Evolutionary conservation across 2,113 vertebrate genomes (phyloP).

Genomic region (Istiophorus platypterus): DNA sequence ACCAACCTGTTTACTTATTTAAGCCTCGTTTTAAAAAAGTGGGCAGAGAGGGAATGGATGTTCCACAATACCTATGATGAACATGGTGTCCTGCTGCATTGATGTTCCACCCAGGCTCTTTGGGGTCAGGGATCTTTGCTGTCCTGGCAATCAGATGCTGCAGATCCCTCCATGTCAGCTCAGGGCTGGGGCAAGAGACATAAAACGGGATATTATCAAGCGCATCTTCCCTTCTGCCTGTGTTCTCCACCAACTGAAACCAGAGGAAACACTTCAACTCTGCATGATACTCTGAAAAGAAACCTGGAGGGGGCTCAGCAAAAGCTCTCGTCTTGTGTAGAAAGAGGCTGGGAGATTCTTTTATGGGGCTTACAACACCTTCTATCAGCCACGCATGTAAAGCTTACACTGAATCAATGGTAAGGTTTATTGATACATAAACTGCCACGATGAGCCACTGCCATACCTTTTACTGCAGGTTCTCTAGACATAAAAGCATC

Average conservation of each 20-base stretch:
- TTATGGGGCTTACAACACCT: conserved; percentile 31
- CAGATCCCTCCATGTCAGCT: conserved; percentile 86
- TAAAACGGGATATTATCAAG: conserved; percentile 77
- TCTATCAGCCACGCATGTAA: conserved; percentile 47
- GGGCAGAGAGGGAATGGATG: not conserved
- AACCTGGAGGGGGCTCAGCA: conserved; percentile 55
- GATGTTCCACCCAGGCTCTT: conserved; percentile 83
- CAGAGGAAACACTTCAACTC: conserved; percentile 71
- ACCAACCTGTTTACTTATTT: conserved; percentile 4
- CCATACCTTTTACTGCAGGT: conserved; percentile 60
- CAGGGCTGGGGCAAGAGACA: conserved; percentile 80
- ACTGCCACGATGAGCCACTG: conserved; percentile 48
- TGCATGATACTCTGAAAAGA: conserved; percentile 55
- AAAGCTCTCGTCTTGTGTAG: conserved; percentile 12
- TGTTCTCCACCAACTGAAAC: conserved; percentile 60
- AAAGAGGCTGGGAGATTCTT: conserved; percentile 42
- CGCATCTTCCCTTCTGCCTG: conserved; percentile 41
- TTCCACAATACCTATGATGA: conserved; percentile 85
- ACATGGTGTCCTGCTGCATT: conserved; percentile 84
- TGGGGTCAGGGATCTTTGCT: conserved; percentile 84
- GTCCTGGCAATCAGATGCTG: conserved; percentile 86
- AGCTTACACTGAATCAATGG: conserved; percentile 52
- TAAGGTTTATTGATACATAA: conserved; percentile 72
- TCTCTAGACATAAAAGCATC: conserved; percentile 66
- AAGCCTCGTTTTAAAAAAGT: not conserved